A percentile compares a stretch with the other conserved stretches of the same genome.
Conservation (phyloP, 64 coral and sea anemone genomes). For the Dendrophyllia cribrosa region DNA sequence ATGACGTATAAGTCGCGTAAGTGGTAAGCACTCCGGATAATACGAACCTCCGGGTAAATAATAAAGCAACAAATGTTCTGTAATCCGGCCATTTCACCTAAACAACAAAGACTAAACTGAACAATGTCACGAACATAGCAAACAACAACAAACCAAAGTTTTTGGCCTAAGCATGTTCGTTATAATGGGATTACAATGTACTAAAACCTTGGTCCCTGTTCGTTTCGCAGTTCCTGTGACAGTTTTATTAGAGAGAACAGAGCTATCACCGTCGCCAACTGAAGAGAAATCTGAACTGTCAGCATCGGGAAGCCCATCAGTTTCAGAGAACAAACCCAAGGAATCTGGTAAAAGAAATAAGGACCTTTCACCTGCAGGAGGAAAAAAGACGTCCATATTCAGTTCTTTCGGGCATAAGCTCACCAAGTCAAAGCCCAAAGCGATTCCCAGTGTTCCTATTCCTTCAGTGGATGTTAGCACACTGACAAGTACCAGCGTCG, state of each 20-base stretch:
- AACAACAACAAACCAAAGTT: not conserved
- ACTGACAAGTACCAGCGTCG: not conserved
- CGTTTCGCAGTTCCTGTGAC: not conserved
- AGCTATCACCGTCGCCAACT: not conserved
- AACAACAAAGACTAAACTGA: not conserved
- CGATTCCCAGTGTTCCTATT: not conserved
- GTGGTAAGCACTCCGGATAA: not conserved
- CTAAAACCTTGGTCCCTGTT: not conserved
- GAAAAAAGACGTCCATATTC: constrained; percentile 31
- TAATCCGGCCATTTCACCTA: not conserved
- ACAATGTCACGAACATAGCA: not conserved
- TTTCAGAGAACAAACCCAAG: not conserved
- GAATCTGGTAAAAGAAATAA: not conserved
- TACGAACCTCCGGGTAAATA: not conserved
- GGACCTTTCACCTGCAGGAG: not conserved
- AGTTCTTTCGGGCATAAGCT: constrained; percentile 29
- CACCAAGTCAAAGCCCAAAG: constrained; percentile 35
- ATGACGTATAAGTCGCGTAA: not conserved
- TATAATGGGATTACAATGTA: not conserved
- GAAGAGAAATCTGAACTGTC: not conserved
- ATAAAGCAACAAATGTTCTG: not conserved
- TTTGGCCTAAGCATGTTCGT: not conserved
- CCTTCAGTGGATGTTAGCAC: not conserved
- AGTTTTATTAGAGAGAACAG: not conserved
- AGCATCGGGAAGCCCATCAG: not conserved